A percentile compares a stretch with the other conserved stretches of the same genome.
phyloP scores from a whole-genome alignment of 2,888 invertebrate species.

The Himalopsyche tibetana region DNA sequence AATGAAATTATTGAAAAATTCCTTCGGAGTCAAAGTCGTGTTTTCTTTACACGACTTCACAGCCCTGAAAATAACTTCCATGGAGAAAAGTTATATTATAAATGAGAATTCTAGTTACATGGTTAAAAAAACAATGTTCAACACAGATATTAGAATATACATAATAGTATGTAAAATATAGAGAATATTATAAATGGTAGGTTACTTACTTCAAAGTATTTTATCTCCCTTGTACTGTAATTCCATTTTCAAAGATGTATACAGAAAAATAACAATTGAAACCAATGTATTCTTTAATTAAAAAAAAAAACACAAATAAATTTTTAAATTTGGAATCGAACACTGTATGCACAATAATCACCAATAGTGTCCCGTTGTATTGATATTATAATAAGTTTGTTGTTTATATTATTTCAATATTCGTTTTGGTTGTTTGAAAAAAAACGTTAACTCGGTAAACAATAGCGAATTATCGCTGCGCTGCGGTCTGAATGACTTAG shows the following conservation, averaged over 20 bases:
- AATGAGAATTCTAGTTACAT: no score
- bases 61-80: no score
- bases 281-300: neutral
- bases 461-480: neutral
- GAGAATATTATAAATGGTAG: neutral
- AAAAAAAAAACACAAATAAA: neutral
- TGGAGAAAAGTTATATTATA: no score
- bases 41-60: no score
- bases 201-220: constrained; percentile 1
- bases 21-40: no score
- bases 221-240: neutral
- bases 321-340: neutral
- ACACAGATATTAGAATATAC: no score
- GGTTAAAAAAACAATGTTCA: no score
- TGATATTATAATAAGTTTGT: neutral
- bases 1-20: no score
- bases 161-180: no score
- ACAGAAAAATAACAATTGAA: neutral
- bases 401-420: neutral
- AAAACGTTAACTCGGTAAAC: neutral
- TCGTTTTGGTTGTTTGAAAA: neutral
- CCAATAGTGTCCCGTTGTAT: neutral
- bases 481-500: constrained; percentile 7
- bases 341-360: neutral
- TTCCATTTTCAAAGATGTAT: neutral